phyloP scores from a whole-genome alignment of 2,797 vertebrate species.

The Enteromius viviparus region DNA sequence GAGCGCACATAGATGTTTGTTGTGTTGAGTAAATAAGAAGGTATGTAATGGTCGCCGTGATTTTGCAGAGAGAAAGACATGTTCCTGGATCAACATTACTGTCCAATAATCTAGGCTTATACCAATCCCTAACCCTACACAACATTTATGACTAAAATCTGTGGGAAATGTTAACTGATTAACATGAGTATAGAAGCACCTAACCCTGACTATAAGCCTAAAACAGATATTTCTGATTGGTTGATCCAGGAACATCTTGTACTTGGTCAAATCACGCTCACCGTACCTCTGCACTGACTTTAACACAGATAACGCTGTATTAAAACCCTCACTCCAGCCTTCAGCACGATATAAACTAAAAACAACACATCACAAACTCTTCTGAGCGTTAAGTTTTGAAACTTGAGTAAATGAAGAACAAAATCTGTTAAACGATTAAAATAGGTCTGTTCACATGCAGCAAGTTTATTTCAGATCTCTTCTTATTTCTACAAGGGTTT shows the following conservation, averaged over 20 bases:
- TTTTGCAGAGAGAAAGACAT: no score
- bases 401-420: neutral
- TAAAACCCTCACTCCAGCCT: neutral
- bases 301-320: neutral
- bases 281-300: neutral
- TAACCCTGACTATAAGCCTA: no score
- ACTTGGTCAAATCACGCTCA: no score
- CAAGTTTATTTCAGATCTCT: neutral
- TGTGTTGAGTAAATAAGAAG: neutral
- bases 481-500: slow-evolving; percentile 67
- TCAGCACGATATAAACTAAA: neutral
- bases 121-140: no score
- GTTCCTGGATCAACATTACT: no score
- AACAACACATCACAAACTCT: neutral
- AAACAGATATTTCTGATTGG: no score
- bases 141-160: no score
- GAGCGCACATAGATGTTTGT: no score
- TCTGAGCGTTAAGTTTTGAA: neutral
- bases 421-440: neutral
- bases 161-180: no score
- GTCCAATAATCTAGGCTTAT: no score
- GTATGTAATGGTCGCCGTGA: neutral
- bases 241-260: no score
- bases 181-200: no score
- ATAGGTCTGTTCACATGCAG: neutral